Base-by-base conservation (phyloP, 2,888 invertebrate species). In the Meghimatium bilineatum region DNA sequence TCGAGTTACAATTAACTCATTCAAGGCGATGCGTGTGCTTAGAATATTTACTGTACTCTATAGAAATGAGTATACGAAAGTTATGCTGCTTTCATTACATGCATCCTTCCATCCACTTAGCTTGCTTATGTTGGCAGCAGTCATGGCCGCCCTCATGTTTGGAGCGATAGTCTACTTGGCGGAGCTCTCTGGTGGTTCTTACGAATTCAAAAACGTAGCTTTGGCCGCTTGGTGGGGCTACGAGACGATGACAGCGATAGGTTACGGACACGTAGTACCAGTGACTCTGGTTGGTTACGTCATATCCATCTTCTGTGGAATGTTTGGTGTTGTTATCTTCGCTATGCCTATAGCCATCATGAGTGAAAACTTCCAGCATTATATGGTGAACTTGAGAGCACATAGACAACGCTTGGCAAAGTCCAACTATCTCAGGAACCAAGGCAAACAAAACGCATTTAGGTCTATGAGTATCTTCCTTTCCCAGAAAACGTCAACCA, bases 241-340 rank as follows among this genome's bases (percentile, higher is more conserved):
- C 29, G 87, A 91, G 72, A 92, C 92, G 60, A 89, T 92, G 88
- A 91, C 91, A 38, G 91, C 92, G 0, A 90, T 92, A 12, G 92
- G 92, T 10, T 91, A 91, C 83, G 91, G 91, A 2, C 90, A 91
- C 80, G 87, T 84, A 66, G 84, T 85, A 38, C 91, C 91, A 0
- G 86, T 82, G 0, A 86, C 89, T 0, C 69, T 87, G 0, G 52
- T 80, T 10, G 91, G 91, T 5, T 90, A 91, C 75, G 38, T 90
- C 29, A 86, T 91, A n/a, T 90, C 90, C 14, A 77, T 85, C 6
- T 74, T 88, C 23, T 91, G 91, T 76, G 91, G 91, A 0, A 56
- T 91, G 10, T 87, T 88, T 29, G 91, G 91, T 14, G 86, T 91
- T 23, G 78, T 91, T 52, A 85, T 89, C 26, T 84, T 90, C 32